Conservation (phyloP, 2,797 vertebrate species). For the Sebastiscus tertius region DNA sequence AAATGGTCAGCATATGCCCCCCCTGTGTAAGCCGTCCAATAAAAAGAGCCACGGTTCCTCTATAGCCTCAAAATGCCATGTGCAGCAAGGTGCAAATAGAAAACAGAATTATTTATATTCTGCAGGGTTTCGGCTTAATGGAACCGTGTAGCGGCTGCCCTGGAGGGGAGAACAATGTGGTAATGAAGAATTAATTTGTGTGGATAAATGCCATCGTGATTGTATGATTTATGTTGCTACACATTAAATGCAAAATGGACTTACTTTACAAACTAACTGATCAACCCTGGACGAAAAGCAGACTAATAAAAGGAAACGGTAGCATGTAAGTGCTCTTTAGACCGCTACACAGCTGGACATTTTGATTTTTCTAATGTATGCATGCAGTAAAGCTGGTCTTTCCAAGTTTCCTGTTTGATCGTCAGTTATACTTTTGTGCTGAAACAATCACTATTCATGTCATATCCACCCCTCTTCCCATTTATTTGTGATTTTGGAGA, state of each 20-base stretch:
- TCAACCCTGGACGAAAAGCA: conserved; percentile 11
- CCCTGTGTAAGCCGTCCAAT: not conserved
- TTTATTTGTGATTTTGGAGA: not conserved
- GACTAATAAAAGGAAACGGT: not conserved
- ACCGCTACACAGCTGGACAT: not conserved
- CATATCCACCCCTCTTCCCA: not conserved
- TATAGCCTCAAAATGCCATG: conserved; percentile 31
- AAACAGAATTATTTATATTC: conserved; percentile 64
- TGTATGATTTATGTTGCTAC: conserved; percentile 53
- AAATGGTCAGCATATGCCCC: conserved; percentile 19
- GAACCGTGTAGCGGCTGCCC: conserved; percentile 33
- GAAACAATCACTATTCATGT: not conserved
- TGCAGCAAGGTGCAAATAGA: conserved; percentile 46
- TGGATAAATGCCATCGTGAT: conserved; percentile 42
- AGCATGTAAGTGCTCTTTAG: not conserved
- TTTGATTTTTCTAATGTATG: not conserved
- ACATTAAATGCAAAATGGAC: conserved; percentile 24
- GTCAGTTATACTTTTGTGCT: not conserved
- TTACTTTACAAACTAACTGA: conserved; percentile 21
- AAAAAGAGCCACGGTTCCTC: conserved; percentile 8
- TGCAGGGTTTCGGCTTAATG: conserved; percentile 54
- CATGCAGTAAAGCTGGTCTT: not conserved
- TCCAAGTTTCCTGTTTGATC: not conserved
- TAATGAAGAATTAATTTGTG: conserved; percentile 66
- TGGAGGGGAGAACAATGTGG: conserved; percentile 38